Conservation (phyloP, 2,888 invertebrate genomes). For the Tenthredo notha region DNA sequence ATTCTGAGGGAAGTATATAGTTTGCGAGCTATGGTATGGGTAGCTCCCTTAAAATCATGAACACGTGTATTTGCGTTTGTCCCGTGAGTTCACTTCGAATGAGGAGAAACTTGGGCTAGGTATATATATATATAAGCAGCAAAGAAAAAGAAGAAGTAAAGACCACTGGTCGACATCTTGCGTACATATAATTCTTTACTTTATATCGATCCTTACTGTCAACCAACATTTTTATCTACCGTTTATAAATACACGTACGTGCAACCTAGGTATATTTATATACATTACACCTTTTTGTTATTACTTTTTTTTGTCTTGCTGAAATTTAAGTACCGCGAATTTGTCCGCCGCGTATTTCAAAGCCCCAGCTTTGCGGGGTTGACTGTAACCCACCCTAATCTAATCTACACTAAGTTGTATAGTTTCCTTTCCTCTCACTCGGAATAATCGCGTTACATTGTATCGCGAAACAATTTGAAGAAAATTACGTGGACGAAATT, state of each 20-base stretch:
- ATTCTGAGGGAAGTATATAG: slow-evolving; percentile 5
- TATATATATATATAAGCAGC: too few relatives aligned
- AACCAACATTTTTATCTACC: neutral
- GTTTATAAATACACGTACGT: neutral
- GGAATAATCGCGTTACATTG: neutral
- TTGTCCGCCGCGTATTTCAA: neutral
- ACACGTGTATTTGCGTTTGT: slow-evolving; percentile 22
- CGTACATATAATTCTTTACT: slow-evolving; percentile 4
- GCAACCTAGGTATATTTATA: neutral
- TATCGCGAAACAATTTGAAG: neutral
- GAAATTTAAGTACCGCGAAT: slow-evolving; percentile 2
- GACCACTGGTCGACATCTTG: neutral
- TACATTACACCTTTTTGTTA: neutral
- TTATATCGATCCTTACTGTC: slow-evolving; percentile 27
- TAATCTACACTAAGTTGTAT: neutral
- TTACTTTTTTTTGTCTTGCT: neutral
- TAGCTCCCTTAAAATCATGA: slow-evolving; percentile 32
- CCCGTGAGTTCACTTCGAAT: neutral
- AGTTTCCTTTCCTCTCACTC: neutral
- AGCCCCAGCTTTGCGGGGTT: neutral
- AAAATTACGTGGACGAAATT: neutral
- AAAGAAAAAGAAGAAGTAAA: neutral
- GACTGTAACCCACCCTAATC: neutral
- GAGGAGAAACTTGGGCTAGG: neutral
- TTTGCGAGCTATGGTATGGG: neutral